A percentile compares a stretch with the other conserved stretches of the same genome.
phyloP scores from a whole-genome alignment of 2,113 vertebrate species.

The Orthonyx spaldingii region DNA sequence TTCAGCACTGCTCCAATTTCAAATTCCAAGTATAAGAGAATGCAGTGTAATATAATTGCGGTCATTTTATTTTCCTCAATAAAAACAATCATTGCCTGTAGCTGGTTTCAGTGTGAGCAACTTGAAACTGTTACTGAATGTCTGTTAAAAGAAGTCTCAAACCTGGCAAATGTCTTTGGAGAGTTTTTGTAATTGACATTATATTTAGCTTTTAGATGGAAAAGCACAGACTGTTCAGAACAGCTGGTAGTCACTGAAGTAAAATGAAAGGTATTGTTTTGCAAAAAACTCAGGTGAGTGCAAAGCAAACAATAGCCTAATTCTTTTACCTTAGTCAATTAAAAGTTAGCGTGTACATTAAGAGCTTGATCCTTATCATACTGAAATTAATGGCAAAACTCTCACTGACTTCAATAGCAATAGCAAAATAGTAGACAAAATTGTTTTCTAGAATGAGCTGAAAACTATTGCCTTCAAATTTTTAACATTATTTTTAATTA shows the following conservation, averaged over 20 bases:
- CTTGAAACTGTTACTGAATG: background rate
- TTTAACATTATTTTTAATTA: background rate
- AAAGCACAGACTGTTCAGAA: background rate
- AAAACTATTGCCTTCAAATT: background rate
- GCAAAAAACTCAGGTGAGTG: background rate
- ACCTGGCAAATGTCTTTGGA: background rate
- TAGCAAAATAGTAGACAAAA: background rate
- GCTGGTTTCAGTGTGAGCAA: background rate
- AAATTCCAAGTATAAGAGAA: conserved; percentile 7
- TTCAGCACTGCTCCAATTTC: background rate
- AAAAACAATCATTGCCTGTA: background rate
- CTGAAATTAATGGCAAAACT: background rate
- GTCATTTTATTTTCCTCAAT: conserved; percentile 50
- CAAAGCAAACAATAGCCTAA: conserved; percentile 6
- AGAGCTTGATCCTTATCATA: background rate
- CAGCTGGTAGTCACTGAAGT: conserved; percentile 12
- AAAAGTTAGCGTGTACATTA: background rate
- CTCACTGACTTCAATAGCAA: background rate
- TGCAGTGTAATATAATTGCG: conserved; percentile 27
- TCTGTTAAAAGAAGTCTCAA: conserved; percentile 19
- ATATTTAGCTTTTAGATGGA: background rate
- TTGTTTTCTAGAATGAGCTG: background rate
- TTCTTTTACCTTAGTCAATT: background rate
- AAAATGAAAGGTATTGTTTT: conserved; percentile 8
- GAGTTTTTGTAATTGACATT: background rate